These are phyloP conservation scores for Acrocephalus kingi DNA, from an alignment of 2,113 vertebrate species.

Conservation along the genomic window DNA sequence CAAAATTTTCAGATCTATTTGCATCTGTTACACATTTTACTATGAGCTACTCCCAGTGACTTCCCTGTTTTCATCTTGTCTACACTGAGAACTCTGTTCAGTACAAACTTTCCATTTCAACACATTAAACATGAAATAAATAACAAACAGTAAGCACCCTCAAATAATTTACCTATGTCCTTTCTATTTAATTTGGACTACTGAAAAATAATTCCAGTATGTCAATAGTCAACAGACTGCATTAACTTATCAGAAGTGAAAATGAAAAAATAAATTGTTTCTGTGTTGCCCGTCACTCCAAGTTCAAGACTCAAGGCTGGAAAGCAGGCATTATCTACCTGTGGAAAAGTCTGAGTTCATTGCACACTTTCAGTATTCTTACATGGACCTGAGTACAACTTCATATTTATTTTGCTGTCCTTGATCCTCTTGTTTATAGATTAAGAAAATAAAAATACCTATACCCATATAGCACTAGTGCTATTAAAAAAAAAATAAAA, in stretches of 20 bases:
- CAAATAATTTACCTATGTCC: not conserved
- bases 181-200: not conserved
- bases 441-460: not conserved
- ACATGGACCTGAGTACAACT: not conserved
- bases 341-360: not conserved
- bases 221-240: not conserved
- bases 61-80: not conserved
- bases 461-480: not conserved
- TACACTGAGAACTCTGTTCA: not conserved
- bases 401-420: not conserved
- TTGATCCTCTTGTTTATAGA: not conserved
- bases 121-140: not conserved
- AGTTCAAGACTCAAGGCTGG: not conserved
- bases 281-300: not conserved
- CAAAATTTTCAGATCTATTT: not conserved
- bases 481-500: not conserved
- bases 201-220: not conserved
- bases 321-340: not conserved
- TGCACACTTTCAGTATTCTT: not conserved
- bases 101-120: not conserved
- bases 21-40: not conserved
- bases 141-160: not conserved
- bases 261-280: not conserved
- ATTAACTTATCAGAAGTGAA: not conserved
- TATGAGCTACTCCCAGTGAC: not conserved